These are phyloP conservation scores for Oopsacas minuta DNA, from an alignment of 37 sponge, comb jelly and placozoan species.

Conservation along the genomic window DNA sequence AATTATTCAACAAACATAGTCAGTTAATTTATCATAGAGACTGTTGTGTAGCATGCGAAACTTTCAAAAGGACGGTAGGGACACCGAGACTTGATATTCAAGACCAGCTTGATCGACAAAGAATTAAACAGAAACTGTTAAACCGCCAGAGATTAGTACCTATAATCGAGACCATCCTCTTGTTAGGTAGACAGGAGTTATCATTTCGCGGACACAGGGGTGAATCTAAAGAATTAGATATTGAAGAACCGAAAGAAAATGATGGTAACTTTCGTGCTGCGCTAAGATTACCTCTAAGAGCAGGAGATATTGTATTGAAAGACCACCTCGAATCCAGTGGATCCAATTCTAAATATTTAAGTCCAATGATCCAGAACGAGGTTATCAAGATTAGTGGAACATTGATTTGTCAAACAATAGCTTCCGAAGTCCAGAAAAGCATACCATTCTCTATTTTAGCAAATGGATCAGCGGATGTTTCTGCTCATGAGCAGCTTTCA, in stretches of 20 bases:
- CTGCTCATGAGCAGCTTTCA: constrained; percentile 7
- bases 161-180: constrained; percentile 1
- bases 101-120: neutral
- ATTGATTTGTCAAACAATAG: neutral
- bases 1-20: neutral
- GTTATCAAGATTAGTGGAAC: neutral
- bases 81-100: neutral
- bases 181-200: neutral
- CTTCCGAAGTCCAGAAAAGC: neutral
- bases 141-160: neutral
- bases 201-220: neutral
- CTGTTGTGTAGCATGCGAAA: neutral
- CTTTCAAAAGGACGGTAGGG: constrained; percentile 1
- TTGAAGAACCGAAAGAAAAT: neutral
- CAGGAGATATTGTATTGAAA: neutral
- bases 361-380: neutral
- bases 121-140: constrained; percentile 12
- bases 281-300: constrained; percentile 4
- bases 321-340: neutral
- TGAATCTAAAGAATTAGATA: neutral
- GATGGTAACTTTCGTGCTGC: constrained; percentile 11
- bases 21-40: neutral
- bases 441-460: constrained; percentile 4
- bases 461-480: neutral
- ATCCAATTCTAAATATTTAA: neutral